These are phyloP conservation scores for Caenorhabditis sulstoni DNA, from an alignment of 2,888 invertebrate genomes.

Conservation along the genomic window DNA sequence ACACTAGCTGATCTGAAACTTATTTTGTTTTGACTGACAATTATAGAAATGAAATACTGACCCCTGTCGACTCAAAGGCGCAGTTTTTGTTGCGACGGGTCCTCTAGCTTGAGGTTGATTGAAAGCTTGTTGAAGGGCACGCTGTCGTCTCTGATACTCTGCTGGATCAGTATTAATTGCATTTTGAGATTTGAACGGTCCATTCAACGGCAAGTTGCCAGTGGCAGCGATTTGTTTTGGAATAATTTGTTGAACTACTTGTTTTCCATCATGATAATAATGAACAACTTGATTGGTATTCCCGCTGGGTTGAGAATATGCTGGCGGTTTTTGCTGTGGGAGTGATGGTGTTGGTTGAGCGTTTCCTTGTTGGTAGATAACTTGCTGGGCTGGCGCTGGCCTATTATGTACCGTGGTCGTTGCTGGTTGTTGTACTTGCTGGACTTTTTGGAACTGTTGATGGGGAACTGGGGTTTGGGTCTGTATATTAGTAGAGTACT, in stretches of 20 bases:
- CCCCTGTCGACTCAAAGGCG: neutral
- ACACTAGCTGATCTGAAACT: neutral
- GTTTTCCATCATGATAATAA: constrained; percentile 53
- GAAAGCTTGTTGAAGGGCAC: constrained; percentile 38
- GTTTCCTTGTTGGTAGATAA: constrained; percentile 25
- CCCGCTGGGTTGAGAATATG: constrained; percentile 3
- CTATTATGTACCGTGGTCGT: constrained; percentile 5
- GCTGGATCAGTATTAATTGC: constrained; percentile 6
- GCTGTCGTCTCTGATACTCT: constrained; percentile 39
- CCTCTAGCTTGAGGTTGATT: constrained; percentile 30
- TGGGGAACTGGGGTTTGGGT: neutral
- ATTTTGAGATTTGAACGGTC: constrained; percentile 41
- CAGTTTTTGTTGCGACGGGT: neutral
- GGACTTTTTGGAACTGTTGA: too few relatives aligned
- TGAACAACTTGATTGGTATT: constrained; percentile 53
- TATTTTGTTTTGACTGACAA: neutral
- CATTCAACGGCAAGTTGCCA: constrained; percentile 42
- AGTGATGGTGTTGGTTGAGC: constrained; percentile 13
- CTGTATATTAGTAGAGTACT: constrained; percentile 4
- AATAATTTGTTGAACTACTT: constrained; percentile 51
- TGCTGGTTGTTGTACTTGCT: constrained; percentile 1
- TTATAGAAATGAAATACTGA: neutral
- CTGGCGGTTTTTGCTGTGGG: neutral
- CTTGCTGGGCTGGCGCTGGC: constrained; percentile 7
- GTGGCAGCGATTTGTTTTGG: constrained; percentile 40